Base-by-base conservation (phyloP, 2,888 invertebrate species). In the Eucera pruinosa region DNA sequence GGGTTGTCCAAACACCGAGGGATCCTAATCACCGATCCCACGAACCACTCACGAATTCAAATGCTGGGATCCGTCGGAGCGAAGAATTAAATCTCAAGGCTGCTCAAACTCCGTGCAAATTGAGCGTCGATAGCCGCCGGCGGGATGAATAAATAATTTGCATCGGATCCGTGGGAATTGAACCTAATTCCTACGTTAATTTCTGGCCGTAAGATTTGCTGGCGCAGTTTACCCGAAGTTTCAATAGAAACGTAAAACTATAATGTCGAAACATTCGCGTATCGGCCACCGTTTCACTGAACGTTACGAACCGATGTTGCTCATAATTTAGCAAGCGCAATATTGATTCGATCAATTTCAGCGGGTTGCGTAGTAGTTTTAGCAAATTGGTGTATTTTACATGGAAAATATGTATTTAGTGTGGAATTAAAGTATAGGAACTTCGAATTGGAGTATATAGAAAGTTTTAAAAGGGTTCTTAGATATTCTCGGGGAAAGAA, bases 71-170 rank as follows among this genome's bases (percentile, higher is more conserved):
- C 60, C 69, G 27, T 4, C 33, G 20, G 43, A 52, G 62, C 50
- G 70, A 78, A 77, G 85, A 85, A 83, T 83, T 79, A 73, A 82
- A 78, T 84, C 81, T 80, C 80, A 80, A 74, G 78, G 82, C 74
- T 74, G 78, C 82, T 70, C 78, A 73, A 84, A 76, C 78, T 80
- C 73, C 52, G 75, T 76, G 84, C 74, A 80, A 84, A 84, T 80
- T 78, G 76, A 69, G 78, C 78, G n/a, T 70, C 80, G 84, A 84
- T 7, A 7, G 33, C 84, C 68, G 84, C 84, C 80, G 70, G 67
- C 36, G 77, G 84, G 77, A 65, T 61, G 64, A 33, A 80, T 73
- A 82, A 84, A 84, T 84, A 82, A 84, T 84, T 84, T 84, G 69
- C 80, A 76, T 81, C 78, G 70, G 68, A 73, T 82, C 68, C 78